Base-by-base conservation (phyloP, 2,888 invertebrate species). In the Neoaliturus tenellus region DNA sequence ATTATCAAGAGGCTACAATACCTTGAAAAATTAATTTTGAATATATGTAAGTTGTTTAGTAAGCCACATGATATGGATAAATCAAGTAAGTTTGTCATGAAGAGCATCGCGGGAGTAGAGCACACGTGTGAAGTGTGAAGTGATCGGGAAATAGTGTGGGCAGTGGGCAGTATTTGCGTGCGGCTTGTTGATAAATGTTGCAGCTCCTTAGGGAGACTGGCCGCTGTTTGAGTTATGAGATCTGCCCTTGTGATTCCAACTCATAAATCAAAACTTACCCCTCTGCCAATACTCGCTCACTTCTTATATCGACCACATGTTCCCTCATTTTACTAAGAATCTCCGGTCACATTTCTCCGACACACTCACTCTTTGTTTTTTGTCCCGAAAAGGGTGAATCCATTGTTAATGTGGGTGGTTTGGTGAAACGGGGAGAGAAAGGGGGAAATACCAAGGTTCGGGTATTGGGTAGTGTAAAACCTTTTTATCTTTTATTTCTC, bases 231-330 rank as follows among this genome's bases (percentile, higher is more conserved):
- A 82, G 82, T 82, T 82, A 82, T 82, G 82, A 71, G 73, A 23
- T 84, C 73, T 85, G 86, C 85, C 85, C 83, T 83, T 83, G 85
- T 86, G 87, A 87, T 87, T 87, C 86, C 85, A 83, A 82, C 81
- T 82, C 85, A 86, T 87, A 87, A 87, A 85, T 87, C 87, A 87
- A 55, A 82, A 73, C 82, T 73, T 62, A 81, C 73, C 78, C 62
- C 81, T 81, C 69, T 75, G 75, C 75, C 78, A 78, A 78, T 78
- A 78, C 78, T 80, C 51, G 44, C 39, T 62, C 28, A 69, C 51
- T 73, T 41, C 48, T 62, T 84, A 80, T 80, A 69, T 83, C 44
- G 48, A 44, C 71, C 71, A 55, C 75, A 51, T 55, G 80, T 44
- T 51, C 10, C 55, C 31, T 75, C 48, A 48, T 75, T 75, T 75